These are phyloP conservation scores for Tapera naevia DNA, from an alignment of 2,797 vertebrate species.

Conservation along the genomic window DNA sequence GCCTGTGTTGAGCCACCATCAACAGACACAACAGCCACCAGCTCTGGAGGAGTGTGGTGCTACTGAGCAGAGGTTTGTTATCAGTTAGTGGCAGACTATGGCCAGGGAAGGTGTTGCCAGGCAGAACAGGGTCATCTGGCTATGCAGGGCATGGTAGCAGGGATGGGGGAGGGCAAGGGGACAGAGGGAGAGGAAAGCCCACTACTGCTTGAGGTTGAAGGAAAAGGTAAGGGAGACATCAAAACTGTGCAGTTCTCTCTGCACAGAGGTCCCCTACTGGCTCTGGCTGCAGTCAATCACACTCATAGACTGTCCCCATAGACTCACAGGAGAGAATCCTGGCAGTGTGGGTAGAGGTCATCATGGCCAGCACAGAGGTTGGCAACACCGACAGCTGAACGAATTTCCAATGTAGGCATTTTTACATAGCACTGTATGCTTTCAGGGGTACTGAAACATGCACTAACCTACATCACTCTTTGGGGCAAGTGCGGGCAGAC, in stretches of 20 bases:
- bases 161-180: fast-evolving
- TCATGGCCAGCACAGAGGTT: too few relatives aligned
- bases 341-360: neutral
- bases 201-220: fast-evolving
- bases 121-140: fast-evolving
- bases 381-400: neutral
- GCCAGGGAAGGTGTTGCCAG: neutral
- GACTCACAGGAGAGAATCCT: neutral
- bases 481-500: neutral
- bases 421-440: neutral
- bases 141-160: fast-evolving
- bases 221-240: fast-evolving
- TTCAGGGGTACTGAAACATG: neutral
- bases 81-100: fast-evolving
- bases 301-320: fast-evolving
- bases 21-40: fast-evolving
- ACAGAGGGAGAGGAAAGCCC: fast-evolving
- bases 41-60: fast-evolving
- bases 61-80: neutral
- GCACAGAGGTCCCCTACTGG: neutral
- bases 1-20: too few relatives aligned
- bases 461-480: fast-evolving
- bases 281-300: neutral
- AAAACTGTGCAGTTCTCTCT: fast-evolving
- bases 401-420: neutral